These are phyloP conservation scores for Tiliqua scincoides DNA, from an alignment of 2,113 vertebrate species.

Conservation along the genomic window DNA sequence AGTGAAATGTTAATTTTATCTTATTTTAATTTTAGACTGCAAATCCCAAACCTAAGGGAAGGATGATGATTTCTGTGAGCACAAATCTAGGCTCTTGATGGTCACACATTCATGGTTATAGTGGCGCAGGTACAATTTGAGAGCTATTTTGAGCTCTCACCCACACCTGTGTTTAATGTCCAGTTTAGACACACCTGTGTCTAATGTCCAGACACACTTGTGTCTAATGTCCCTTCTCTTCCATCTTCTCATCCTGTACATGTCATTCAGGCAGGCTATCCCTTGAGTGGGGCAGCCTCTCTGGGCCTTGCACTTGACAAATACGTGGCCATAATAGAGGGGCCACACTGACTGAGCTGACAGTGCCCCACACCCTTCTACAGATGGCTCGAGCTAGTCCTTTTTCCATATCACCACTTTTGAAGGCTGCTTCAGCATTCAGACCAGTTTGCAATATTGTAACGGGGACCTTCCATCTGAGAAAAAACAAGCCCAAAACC, in stretches of 20 bases:
- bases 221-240: too few species aligned
- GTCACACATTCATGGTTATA: slow-evolving; percentile 23
- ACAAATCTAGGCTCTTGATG: slow-evolving; percentile 14
- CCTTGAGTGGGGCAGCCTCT: too few species aligned
- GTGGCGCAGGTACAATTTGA: too few species aligned
- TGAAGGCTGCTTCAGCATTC: not conserved
- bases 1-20: not conserved
- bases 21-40: not conserved
- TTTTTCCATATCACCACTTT: not conserved
- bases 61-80: not conserved
- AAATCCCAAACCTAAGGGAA: not conserved
- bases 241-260: not conserved
- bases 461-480: not conserved
- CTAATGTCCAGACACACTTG: too few species aligned
- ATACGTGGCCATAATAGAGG: too few species aligned
- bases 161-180: too few species aligned
- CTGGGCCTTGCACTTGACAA: too few species aligned
- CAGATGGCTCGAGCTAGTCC: too few species aligned
- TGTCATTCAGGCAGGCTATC: not conserved
- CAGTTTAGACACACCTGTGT: too few species aligned
- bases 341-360: too few species aligned
- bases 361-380: too few species aligned
- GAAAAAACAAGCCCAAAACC: not conserved
- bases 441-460: not conserved
- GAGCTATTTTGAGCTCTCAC: too few species aligned